Evolutionary conservation across 2,113 vertebrate species (phyloP), one percentile per base, ranked within the genome.

Genomic region (Tachuris rubrigastra): DNA sequence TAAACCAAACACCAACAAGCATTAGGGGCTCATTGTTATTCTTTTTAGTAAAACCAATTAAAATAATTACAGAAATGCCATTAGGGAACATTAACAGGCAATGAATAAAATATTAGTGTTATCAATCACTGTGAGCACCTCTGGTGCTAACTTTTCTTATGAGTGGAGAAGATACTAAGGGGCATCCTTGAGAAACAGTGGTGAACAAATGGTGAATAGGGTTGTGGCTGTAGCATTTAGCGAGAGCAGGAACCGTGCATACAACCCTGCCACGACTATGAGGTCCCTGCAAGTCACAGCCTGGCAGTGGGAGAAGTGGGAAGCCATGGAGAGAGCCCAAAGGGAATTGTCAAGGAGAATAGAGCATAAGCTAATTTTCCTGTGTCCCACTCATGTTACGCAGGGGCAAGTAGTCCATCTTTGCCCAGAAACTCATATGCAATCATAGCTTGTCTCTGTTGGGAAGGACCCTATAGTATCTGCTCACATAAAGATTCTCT

Each of bases 1-100:
- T 90, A 89, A 91, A 72, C 33, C 35, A 84, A 96, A 91, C 58
- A 94, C 35, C 86, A 82, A 72, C 47, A 94, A 87, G n/a, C 56
- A 33, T 68, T 84, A 85, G n/a, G 39, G 69, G 18, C 25, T 85
- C 47, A 63, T 77, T 89, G 69, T 72, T 92, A 76, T 77, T 92
- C 86, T 65, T 95, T 92, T 87, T 74, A 52, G 60, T 77, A 87
- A 95, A 95, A 55, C 80, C 41, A 92, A 82, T 95, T 95, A 92
- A 93, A 95, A 92, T 89, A 87, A 85, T 92, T 89, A 68, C 5
- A 2, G 77, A 88, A 95, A 49, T 77, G 37, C 87, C 69, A 82
- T 92, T 94, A 87, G 58, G 62, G 69, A 71, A 67, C 27, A 44
- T 74, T 87, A 95, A 41, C 37, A 72, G 89, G 47, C 76, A 81